A percentile compares a stretch with the other conserved stretches of the same genome.
These are phyloP conservation scores for Apostichopus parvimensis DNA, from an alignment of 35 echinoderm and acorn worm genomes.

Conservation along the genomic window DNA sequence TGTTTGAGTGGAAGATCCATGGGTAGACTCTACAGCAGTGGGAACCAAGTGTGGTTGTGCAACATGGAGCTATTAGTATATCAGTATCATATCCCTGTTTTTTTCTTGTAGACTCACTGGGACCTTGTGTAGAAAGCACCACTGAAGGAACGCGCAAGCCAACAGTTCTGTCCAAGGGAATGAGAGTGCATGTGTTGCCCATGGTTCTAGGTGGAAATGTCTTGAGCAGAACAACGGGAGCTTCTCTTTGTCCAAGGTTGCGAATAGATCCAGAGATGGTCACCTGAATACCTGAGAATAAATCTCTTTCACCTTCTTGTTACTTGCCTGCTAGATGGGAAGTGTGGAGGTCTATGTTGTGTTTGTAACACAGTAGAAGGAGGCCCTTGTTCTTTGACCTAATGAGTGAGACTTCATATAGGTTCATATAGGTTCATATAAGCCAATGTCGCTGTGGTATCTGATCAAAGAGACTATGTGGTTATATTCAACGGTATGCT, in stretches of 20 bases:
- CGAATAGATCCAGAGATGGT: too few species aligned
- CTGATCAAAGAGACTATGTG: neutral
- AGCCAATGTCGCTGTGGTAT: neutral
- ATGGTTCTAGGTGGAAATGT: too few species aligned
- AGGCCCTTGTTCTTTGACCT: neutral
- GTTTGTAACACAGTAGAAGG: neutral
- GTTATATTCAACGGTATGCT: neutral
- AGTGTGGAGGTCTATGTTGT: constrained; percentile 1
- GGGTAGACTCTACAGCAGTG: neutral
- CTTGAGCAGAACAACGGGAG: too few species aligned
- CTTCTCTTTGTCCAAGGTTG: too few species aligned
- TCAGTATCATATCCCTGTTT: too few species aligned
- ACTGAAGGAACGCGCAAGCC: neutral
- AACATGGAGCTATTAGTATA: neutral
- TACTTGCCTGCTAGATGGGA: constrained; percentile 46
- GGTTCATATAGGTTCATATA: too few species aligned
- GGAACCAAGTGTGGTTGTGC: neutral
- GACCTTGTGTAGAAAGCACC: neutral
- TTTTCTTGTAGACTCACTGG: neutral
- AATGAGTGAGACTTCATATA: neutral
- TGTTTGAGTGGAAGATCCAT: neutral
- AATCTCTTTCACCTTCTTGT: neutral
- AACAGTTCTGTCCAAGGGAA: too few species aligned
- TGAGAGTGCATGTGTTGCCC: too few species aligned
- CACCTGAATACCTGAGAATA: neutral